Base-by-base conservation (phyloP, 1,140 invertebrate genomes). In the Parapsyche elsis region DNA sequence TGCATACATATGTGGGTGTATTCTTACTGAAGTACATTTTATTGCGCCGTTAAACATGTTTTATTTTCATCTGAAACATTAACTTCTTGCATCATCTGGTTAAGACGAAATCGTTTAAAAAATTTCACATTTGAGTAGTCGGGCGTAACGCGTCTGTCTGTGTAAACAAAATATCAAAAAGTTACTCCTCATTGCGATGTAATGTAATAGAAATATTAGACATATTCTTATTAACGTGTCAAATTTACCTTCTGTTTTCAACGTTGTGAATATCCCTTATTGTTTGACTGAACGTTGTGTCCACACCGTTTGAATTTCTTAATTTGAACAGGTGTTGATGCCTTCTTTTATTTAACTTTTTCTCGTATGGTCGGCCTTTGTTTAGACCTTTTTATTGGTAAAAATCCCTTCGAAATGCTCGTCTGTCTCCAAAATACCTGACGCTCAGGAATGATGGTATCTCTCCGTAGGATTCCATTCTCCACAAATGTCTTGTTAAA, bases 281-380 rank as follows among this genome's bases (percentile, higher is more conserved):
- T 53, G 26, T 30, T 26, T 24, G 24, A 14, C 10, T 67, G 24
- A 67, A 67, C 64, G 64, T 23, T 23, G 24, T 67, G 64, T 24
- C 64, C 12, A 67, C 64, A 23, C 64, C 23, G 64, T 38, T 73
- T 21, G 71, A 73, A 73, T 45, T 45, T 49, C 45, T 73, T 73
- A 49, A 73, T 73, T 73, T 73, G 71, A 73, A 73, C 71, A 73
- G 71, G 71, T 73, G 71, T 73, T 73, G 71, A 73, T 46, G 71
- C 16, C 24, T 73, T 73, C 21, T 46, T 46, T 46, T 46, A 73
- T 73, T 46, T 73, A 21, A 23, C 14, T 26, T 67, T 67, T 67
- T 67, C 21, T 67, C 21, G 21, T 67, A 26, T 67, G 9, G 64
- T 67, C 24, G 38, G 71, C 26, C 44, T 73, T 73, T 73, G 71